phyloP scores from a whole-genome alignment of 1,140 invertebrate species.

The Heliconius hermathena region DNA sequence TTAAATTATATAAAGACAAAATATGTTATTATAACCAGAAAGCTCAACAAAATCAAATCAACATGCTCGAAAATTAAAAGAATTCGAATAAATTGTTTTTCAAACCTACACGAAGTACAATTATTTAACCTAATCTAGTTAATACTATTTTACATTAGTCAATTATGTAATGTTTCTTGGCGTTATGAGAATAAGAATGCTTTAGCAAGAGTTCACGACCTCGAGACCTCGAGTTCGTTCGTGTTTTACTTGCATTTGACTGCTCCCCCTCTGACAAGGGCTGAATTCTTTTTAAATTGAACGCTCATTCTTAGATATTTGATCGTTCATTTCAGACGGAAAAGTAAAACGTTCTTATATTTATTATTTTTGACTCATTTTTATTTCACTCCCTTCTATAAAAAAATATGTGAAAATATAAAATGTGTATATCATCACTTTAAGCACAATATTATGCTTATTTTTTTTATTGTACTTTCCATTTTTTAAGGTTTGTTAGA shows the following conservation, averaged over 20 bases:
- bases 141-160: neutral
- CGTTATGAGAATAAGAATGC: neutral
- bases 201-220: neutral
- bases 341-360: neutral
- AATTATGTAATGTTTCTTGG: neutral
- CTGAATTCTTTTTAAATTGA: constrained; percentile 5
- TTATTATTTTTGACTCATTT: neutral
- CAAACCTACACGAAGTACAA: neutral
- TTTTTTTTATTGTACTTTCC: too few relatives aligned
- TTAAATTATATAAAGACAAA: too few relatives aligned
- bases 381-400: too few relatives aligned
- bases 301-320: neutral
- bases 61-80: too few relatives aligned
- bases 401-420: too few relatives aligned
- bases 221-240: neutral
- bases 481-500: too few relatives aligned
- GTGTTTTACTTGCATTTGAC: constrained; percentile 14
- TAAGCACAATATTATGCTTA: too few relatives aligned
- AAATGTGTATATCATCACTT: too few relatives aligned
- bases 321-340: neutral
- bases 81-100: too few relatives aligned
- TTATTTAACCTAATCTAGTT: neutral
- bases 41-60: too few relatives aligned
- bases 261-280: neutral
- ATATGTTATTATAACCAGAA: too few relatives aligned